Evolutionary conservation across 2,113 vertebrate species (phyloP).

Genomic region (Peromyscus maniculatus): DNA sequence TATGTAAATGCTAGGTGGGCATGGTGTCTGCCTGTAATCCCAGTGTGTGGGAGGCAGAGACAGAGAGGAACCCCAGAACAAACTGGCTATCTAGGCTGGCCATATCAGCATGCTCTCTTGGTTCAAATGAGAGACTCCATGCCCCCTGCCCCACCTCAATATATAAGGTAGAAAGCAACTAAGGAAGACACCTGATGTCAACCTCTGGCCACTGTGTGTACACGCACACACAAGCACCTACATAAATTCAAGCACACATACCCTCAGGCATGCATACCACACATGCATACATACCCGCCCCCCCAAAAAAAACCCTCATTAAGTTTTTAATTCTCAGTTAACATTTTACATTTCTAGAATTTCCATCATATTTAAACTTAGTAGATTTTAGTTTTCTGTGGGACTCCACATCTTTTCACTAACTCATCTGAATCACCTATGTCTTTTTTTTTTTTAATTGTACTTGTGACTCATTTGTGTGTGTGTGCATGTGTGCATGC

Average conservation of each 20-base stretch:
- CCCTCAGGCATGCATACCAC: not conserved
- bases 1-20: not conserved
- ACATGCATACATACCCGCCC: too few species aligned
- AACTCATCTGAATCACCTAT: not conserved
- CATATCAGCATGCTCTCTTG: not conserved
- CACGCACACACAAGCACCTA: not conserved
- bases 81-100: not conserved
- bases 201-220: not conserved
- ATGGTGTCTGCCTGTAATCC: not conserved
- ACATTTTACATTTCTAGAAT: conserved; percentile 58
- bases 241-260: too few species aligned
- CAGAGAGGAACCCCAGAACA: not conserved
- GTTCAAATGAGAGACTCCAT: not conserved
- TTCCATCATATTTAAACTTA: conserved; percentile 47
- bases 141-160: not conserved
- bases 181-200: not conserved
- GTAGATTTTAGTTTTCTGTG: conserved; percentile 32
- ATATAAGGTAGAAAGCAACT: not conserved
- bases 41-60: not conserved
- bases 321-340: conserved; percentile 38
- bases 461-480: not conserved
- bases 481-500: not conserved
- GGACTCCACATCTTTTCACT: not conserved
- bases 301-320: not conserved
- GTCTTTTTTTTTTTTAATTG: not conserved